Conservation (phyloP, 2,113 vertebrate species). For the Ictalurus punctatus region DNA sequence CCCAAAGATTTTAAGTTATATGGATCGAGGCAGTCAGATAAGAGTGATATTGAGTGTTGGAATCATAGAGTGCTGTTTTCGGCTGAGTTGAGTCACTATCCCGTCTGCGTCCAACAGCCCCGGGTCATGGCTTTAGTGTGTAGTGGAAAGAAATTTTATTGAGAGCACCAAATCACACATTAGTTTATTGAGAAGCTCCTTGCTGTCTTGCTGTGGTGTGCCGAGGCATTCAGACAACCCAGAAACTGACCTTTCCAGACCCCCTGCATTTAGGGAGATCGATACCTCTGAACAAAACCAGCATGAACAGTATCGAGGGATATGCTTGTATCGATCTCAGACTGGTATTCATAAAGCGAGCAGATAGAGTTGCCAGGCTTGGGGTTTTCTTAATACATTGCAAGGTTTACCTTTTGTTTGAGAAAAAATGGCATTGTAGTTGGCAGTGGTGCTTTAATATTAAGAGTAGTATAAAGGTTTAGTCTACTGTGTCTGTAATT, state of each 20-base stretch:
- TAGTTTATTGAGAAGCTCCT: slow-evolving; percentile 64
- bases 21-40: slow-evolving; percentile 62
- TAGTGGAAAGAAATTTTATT: slow-evolving; percentile 70
- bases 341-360: slow-evolving; percentile 62
- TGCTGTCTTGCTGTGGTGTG: slow-evolving; percentile 51
- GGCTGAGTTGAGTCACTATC: slow-evolving; percentile 60
- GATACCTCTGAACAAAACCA: slow-evolving; percentile 64
- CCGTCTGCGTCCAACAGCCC: slow-evolving; percentile 43
- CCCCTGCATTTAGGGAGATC: slow-evolving; percentile 71
- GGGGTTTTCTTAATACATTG: not conserved
- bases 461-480: not conserved
- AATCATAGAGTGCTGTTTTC: slow-evolving; percentile 61
- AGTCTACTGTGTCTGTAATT: not conserved
- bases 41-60: slow-evolving; percentile 76
- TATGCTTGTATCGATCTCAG: slow-evolving; percentile 62
- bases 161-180: slow-evolving; percentile 78
- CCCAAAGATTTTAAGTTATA: slow-evolving; percentile 59
- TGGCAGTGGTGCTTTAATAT: not conserved
- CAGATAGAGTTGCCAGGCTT: slow-evolving; percentile 35
- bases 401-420: not conserved
- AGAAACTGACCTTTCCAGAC: slow-evolving; percentile 63
- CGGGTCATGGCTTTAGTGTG: slow-evolving; percentile 58
- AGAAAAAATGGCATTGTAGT: not conserved
- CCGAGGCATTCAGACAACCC: slow-evolving; percentile 48
- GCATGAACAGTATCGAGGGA: slow-evolving; percentile 60